These are phyloP conservation scores for Drosophila imparisetae DNA, from an alignment of 2,888 invertebrate species.

Conservation along the genomic window DNA sequence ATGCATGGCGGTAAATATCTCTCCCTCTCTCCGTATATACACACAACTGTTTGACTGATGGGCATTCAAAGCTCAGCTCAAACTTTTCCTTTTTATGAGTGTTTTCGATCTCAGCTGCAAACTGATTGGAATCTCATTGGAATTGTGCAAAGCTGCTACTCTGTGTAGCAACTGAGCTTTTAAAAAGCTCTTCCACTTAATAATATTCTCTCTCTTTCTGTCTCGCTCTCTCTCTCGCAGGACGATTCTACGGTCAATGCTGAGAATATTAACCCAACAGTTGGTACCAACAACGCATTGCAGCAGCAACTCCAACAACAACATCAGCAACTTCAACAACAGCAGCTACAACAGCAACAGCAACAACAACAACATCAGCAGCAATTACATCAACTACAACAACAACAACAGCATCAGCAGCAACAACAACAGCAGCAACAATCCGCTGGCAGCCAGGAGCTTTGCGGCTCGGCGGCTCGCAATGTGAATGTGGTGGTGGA, in stretches of 20 bases:
- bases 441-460: slow-evolving; percentile 42
- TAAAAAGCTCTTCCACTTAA: not conserved
- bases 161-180: not conserved
- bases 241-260: slow-evolving; percentile 74
- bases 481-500: slow-evolving; percentile 83
- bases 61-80: not conserved
- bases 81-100: not conserved
- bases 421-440: slow-evolving; percentile 41
- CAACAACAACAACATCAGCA: slow-evolving; percentile 22
- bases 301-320: slow-evolving; percentile 37
- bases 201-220: not conserved
- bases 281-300: slow-evolving; percentile 41
- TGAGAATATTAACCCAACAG: slow-evolving; percentile 64
- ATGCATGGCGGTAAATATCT: slow-evolving; percentile 91
- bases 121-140: not conserved
- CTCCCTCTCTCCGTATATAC: not conserved
- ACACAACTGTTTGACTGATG: not conserved
- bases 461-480: slow-evolving; percentile 66
- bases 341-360: slow-evolving; percentile 29
- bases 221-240: slow-evolving; percentile 28
- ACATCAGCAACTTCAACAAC: slow-evolving; percentile 39
- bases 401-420: slow-evolving; percentile 3
- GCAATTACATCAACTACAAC: slow-evolving; percentile 21
- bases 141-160: not conserved
- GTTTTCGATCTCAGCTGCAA: not conserved